Evolutionary conservation across 2,113 vertebrate genomes (phyloP).

Genomic region (Lampris incognitus): DNA sequence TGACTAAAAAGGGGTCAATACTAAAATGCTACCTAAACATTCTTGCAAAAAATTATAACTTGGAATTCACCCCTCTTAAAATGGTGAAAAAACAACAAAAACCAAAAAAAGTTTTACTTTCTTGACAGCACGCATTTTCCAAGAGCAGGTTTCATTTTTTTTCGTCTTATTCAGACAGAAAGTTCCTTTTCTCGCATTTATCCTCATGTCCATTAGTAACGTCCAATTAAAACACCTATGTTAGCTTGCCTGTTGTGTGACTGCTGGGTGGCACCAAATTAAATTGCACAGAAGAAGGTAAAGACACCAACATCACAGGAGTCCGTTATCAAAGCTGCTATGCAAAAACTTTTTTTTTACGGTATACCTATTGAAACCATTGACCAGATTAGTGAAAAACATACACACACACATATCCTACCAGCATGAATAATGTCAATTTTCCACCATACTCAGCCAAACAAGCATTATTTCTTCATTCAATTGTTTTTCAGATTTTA

Average conservation of each 20-base stretch:
- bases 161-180: too few relatives aligned
- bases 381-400: background rate
- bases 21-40: background rate
- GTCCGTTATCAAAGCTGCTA: background rate
- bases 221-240: too few relatives aligned
- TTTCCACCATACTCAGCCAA: background rate
- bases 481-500: too few relatives aligned
- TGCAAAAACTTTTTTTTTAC: background rate
- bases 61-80: too few relatives aligned
- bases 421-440: background rate
- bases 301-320: constrained; percentile 16
- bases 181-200: too few relatives aligned
- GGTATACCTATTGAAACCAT: background rate
- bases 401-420: background rate
- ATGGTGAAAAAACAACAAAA: too few relatives aligned
- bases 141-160: background rate
- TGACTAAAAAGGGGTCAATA: constrained; percentile 7
- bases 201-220: too few relatives aligned
- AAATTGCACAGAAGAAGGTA: background rate
- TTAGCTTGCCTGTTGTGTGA: background rate
- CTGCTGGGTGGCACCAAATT: background rate
- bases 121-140: background rate
- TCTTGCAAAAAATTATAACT: background rate
- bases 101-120: too few relatives aligned
- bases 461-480: background rate